Evolutionary conservation across 2,797 vertebrate genomes (phyloP).

Genomic region (Kryptopterus vitreolus): DNA sequence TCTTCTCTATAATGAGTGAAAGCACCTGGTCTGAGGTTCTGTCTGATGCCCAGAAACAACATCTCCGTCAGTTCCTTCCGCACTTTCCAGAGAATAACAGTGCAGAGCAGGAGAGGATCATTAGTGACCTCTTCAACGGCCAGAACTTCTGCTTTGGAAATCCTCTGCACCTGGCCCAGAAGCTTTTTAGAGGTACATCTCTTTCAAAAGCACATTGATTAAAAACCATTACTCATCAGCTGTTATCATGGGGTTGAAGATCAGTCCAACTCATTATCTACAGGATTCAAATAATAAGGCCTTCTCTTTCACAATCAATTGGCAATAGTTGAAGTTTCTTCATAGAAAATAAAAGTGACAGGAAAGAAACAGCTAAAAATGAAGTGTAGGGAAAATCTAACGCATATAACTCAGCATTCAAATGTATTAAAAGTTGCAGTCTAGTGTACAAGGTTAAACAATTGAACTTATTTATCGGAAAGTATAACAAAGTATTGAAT

Average conservation of each 20-base stretch:
- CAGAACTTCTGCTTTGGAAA: constrained; percentile 91
- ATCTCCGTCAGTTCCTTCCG: constrained; percentile 89
- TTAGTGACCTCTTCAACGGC: constrained; percentile 82
- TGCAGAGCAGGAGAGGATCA: constrained; percentile 79
- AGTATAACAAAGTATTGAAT: neutral
- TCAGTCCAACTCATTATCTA: neutral
- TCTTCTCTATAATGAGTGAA: constrained; percentile 92
- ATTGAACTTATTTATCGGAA: neutral
- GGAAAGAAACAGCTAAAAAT: neutral
- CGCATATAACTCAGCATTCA: neutral
- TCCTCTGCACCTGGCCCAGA: constrained; percentile 91
- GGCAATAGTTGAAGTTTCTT: neutral
- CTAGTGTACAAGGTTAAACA: neutral
- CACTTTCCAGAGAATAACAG: constrained; percentile 79
- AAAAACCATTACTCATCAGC: neutral
- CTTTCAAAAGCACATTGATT: neutral
- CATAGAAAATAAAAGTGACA: neutral
- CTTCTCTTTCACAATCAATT: neutral
- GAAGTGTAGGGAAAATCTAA: neutral
- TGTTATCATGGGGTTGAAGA: neutral
- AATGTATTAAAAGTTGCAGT: neutral
- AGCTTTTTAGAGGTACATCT: constrained; percentile 85
- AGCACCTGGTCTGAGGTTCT: constrained; percentile 90
- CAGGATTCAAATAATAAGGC: neutral
- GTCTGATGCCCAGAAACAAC: constrained; percentile 84